Evolutionary conservation across 2,113 vertebrate species (phyloP), one percentile per base, ranked within the genome.

Genomic region (Centropus bengalensis): DNA sequence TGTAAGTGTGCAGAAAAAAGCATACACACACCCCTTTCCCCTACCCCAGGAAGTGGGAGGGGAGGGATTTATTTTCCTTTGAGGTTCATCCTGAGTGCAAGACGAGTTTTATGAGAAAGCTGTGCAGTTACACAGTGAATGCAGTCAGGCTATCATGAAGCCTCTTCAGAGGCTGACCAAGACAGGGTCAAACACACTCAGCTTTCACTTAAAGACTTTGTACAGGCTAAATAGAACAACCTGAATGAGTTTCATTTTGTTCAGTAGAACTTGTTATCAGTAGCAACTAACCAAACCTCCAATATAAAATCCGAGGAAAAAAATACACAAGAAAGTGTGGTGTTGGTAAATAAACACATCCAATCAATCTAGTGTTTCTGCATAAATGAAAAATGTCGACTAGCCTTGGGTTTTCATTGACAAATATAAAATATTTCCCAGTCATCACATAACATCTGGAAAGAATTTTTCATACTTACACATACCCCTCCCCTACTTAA

Each of bases 171-270:
- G 58, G 6, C 22, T 86, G 74, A 83, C 21, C 36, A 45, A 27
- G n/a, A 82, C 5, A 45, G 64, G 63, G 54, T 58, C 79, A 91
- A 94, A 83, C 45, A 89, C 12, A 45, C 30, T 76, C 74, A 86
- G 33, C 30, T 94, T 63, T 79, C 33, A 56, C 60, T 83, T 74
- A 63, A 91, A 92, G 71, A 93, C 80, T 76, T 10, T 55, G 11
- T 62, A 40, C 17, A 80, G 36, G 49, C 79, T 85, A 88, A 89
- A 82, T 45, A 38, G 54, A 66, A 51, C 47, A 87, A 71, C 32
- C 36, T 76, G 74, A 91, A 86, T 9, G 16, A 7, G 93, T 93
- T 94, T 91, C 27, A 63, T 91, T 91, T 92, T 90, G 14, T 44
- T 96, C 66, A 79, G 38, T 38, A 59, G 73, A 92, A 76, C 13